Evolutionary conservation across 2,797 vertebrate genomes (phyloP).

Genomic region (Acanthurus leucopareius): DNA sequence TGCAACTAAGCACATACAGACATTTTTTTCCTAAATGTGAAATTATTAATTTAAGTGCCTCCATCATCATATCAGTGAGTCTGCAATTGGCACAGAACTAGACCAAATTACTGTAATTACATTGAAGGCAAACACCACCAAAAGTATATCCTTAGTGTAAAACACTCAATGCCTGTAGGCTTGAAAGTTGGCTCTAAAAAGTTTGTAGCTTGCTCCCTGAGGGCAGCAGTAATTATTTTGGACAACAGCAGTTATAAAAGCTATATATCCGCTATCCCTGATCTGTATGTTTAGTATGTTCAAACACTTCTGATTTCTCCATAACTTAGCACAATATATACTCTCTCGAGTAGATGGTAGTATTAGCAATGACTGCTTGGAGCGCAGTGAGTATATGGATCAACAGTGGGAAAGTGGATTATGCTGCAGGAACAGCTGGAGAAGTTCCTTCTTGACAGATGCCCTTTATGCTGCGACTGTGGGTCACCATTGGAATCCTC

Average conservation of each 20-base stretch:
- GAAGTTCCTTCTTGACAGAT: slow-evolving; percentile 2
- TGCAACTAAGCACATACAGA: no score
- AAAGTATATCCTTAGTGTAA: neutral
- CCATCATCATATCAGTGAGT: no score
- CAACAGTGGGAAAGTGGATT: slow-evolving; percentile 7
- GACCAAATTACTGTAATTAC: neutral
- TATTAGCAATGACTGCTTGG: neutral
- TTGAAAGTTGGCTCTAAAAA: no score
- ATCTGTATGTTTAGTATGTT: no score
- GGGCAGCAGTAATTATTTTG: neutral
- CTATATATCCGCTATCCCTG: neutral
- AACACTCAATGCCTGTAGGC: no score
- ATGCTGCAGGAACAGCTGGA: slow-evolving; percentile 6
- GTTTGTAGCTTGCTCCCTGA: no score
- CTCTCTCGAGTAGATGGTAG: neutral
- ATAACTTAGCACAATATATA: neutral
- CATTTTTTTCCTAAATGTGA: no score
- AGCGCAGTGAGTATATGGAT: neutral
- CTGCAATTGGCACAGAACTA: neutral
- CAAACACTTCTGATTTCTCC: neutral
- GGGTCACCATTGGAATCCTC: neutral
- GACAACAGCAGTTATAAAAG: neutral
- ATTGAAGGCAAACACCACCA: neutral
- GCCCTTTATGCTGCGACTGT: neutral
- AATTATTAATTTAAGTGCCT: no score